Evolutionary conservation across 2,888 invertebrate species (phyloP).

Genomic region (Zaprionus lineosus): DNA sequence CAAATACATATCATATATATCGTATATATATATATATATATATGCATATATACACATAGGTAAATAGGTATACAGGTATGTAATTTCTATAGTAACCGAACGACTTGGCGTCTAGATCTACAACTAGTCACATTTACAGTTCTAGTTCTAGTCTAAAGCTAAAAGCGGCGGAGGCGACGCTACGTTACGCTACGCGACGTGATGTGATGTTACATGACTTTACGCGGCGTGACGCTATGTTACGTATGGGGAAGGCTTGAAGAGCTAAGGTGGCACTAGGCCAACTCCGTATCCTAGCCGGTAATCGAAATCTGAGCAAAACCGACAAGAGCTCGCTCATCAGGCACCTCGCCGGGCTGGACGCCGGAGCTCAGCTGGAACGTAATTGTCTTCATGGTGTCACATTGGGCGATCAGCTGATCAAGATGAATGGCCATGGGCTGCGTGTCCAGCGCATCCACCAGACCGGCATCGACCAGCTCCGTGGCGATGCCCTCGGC

Average conservation of each 20-base stretch:
- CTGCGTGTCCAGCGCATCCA: conserved; percentile 94
- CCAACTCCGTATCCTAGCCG: conserved; percentile 85
- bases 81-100: conserved; percentile 37
- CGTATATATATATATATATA: conserved; percentile 17
- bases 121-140: conserved; percentile 64
- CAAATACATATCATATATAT: conserved; percentile 16
- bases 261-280: conserved; percentile 34
- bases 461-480: conserved; percentile 96
- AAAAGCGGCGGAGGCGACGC: conserved; percentile 53
- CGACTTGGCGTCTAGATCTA: conserved; percentile 54
- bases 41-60: conserved; percentile 15
- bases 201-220: conserved; percentile 31
- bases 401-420: conserved; percentile 90
- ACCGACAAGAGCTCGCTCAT: conserved; percentile 97
- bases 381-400: conserved; percentile 89
- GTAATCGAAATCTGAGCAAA: conserved; percentile 98
- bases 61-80: conserved; percentile 11
- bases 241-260: conserved; percentile 13
- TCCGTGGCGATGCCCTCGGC: conserved; percentile 97
- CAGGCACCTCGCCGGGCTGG: conserved; percentile 90
- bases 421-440: conserved; percentile 97
- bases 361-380: conserved; percentile 92
- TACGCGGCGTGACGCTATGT: conserved; percentile 4
- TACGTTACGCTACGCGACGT: conserved; percentile 20
- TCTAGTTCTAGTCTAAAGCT: conserved; percentile 60